These are phyloP conservation scores for Rhodinocichla rosea DNA, from an alignment of 2,113 vertebrate species.

Conservation along the genomic window DNA sequence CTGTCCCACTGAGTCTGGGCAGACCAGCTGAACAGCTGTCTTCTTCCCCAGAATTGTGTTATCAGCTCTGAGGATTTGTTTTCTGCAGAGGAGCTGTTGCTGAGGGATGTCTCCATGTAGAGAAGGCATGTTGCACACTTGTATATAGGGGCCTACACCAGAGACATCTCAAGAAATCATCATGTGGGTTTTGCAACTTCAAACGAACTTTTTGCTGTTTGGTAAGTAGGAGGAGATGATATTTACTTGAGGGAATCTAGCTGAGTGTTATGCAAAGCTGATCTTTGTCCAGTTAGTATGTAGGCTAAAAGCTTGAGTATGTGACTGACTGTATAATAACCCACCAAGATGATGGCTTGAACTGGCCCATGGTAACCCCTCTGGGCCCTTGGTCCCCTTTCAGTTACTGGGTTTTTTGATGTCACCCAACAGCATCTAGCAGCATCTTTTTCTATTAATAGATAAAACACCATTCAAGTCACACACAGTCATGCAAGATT, in stretches of 20 bases:
- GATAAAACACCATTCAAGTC: not conserved
- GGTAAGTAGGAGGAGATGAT: not conserved
- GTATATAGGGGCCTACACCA: not conserved
- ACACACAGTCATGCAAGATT: not conserved
- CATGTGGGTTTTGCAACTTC: not conserved
- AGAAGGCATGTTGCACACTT: fast-evolving
- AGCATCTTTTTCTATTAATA: not conserved
- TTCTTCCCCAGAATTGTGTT: not conserved
- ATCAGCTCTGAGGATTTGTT: not conserved
- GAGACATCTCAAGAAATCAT: not conserved
- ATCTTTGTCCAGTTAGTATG: not conserved
- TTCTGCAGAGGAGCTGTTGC: not conserved
- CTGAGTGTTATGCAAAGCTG: not conserved
- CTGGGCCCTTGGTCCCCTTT: not conserved
- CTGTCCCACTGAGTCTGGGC: not conserved
- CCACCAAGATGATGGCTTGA: not conserved
- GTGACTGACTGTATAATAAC: not conserved
- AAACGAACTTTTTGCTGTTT: not conserved
- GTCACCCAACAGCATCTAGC: not conserved
- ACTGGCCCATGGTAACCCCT: not conserved
- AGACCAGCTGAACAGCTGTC: fast-evolving
- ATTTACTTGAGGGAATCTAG: not conserved
- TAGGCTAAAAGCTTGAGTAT: not conserved
- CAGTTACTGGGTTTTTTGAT: not conserved
- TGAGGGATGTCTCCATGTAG: not conserved